Percentiles rank a stretch among this genome's conserved stretches.
phyloP scores from a whole-genome alignment of 2,797 vertebrate species.

The Trichosurus vulpecula region DNA sequence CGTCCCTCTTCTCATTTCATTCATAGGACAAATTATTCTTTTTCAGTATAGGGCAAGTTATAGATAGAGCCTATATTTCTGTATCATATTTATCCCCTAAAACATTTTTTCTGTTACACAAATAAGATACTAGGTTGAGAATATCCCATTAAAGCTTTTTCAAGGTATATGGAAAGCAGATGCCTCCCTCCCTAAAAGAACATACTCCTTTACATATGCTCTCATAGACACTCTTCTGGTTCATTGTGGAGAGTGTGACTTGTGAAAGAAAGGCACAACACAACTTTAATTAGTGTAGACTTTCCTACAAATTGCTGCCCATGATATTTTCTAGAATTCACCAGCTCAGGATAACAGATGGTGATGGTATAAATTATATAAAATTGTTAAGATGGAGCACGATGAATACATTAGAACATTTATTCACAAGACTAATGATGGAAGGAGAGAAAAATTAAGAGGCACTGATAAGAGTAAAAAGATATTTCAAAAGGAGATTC shows the following conservation, averaged over 20 bases:
- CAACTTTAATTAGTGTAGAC: conserved; percentile 15
- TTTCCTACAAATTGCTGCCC: conserved; percentile 33
- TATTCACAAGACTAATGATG: conserved; percentile 53
- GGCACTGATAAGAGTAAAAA: conserved; percentile 19
- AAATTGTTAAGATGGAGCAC: conserved; percentile 17
- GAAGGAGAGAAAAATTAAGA: conserved; percentile 39
- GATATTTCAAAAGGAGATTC: conserved; percentile 1
- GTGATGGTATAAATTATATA: conserved; percentile 30
- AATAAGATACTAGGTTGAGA: conserved; percentile 28
- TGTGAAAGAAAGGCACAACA: conserved; percentile 33
- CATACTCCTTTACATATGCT: conserved; percentile 58
- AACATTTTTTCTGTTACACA: conserved; percentile 57
- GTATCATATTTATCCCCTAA: neutral
- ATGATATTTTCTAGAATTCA: conserved; percentile 42
- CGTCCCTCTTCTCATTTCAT: neutral
- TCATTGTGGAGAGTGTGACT: conserved; percentile 6
- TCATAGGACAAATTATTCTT: neutral
- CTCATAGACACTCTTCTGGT: conserved; percentile 40
- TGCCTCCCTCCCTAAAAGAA: conserved; percentile 30
- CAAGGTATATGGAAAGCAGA: conserved; percentile 62
- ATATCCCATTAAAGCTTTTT: conserved; percentile 8
- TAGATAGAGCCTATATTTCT: neutral
- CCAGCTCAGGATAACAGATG: conserved; percentile 42
- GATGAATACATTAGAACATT: conserved; percentile 36
- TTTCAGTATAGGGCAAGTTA: neutral